Percentiles rank a stretch among this genome's conserved stretches.
Evolutionary conservation across 2,888 invertebrate genomes (phyloP).

Genomic region (Melieria picta): DNA sequence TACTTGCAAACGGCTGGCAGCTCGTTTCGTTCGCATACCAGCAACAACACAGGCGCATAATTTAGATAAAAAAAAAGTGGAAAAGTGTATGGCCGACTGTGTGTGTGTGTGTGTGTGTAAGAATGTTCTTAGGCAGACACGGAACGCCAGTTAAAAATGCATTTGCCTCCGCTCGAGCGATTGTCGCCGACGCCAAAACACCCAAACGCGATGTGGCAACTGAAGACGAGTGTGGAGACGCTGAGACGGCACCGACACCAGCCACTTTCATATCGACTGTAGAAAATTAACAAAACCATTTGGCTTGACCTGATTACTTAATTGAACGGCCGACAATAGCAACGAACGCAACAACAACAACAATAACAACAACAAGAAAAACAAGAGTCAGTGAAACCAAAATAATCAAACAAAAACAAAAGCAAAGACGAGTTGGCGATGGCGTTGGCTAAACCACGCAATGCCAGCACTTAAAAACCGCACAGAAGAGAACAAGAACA

Average conservation of each 20-base stretch:
- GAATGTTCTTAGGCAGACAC: constrained; percentile 3
- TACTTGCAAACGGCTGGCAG: too few relatives aligned
- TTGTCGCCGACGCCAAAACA: neutral
- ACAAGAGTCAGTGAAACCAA: constrained; percentile 1
- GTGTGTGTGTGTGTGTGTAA: constrained; percentile 2
- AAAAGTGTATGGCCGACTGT: neutral
- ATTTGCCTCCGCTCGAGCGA: constrained; percentile 31
- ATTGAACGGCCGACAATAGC: constrained; percentile 46
- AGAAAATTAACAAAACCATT: constrained; percentile 51
- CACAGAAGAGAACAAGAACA: too few relatives aligned
- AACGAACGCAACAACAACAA: constrained; percentile 22
- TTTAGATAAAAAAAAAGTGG: neutral
- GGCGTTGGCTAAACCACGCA: constrained; percentile 16
- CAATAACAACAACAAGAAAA: constrained; percentile 1
- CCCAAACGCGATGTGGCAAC: too few relatives aligned
- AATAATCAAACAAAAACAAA: neutral
- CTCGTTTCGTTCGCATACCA: too few relatives aligned
- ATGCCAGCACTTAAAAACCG: too few relatives aligned
- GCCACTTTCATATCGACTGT: constrained; percentile 37
- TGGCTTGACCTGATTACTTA: constrained; percentile 56
- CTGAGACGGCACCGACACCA: constrained; percentile 7
- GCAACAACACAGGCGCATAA: too few relatives aligned
- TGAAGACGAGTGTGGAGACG: neutral
- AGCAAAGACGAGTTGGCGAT: neutral
- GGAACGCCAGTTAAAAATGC: constrained; percentile 46